Base-by-base conservation (phyloP, 2,888 invertebrate species). In the Gnatocerus cornutus region DNA sequence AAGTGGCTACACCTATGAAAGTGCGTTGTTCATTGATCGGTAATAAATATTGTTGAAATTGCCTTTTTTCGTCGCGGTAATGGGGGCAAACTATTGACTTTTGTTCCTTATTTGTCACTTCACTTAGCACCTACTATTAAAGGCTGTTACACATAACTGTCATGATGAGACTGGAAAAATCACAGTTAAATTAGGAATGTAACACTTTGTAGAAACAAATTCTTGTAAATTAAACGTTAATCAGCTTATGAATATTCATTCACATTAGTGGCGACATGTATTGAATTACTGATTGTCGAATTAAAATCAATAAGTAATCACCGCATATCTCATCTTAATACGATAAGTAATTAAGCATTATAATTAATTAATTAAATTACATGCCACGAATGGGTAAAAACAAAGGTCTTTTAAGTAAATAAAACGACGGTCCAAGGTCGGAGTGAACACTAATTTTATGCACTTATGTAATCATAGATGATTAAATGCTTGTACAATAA, bases 401-500 rank as follows among this genome's bases (percentile, higher is more conserved):
- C 43, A 30, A 43, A 43, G 12, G 14, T 41, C 64, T 21, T 50
- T 37, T 16, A 64, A 64, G 64, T 64, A 55, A 53, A 64, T 64
- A 64, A 64, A 64, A 12, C n/a, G n/a, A 29, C 29, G 53, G 37
- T 48, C 45, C 64, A 67, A 65, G 70, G 70, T 41, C 65, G 55
- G n/a, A 14, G 12, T 41, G 65, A 65, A 59, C 63, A 64, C 53
- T 21, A 70, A 70, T 69, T 55, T 43, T 45, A 65, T 70, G 66
- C 65, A 70, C 65, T 70, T 66, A 70, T 67, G 70, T 67, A 61
- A 61, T 21, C 58, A 16, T 9, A 13, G n/a, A 29, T 61, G 48
- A 46, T 59, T 45, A 59, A 59, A 45, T 59, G 59, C 46, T 12
- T 61, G 61, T 46, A 27, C 10, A 55, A 61, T 48, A 48, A 37